phyloP scores from a whole-genome alignment of 2,113 vertebrate genomes.

The Pongo abelii region DNA sequence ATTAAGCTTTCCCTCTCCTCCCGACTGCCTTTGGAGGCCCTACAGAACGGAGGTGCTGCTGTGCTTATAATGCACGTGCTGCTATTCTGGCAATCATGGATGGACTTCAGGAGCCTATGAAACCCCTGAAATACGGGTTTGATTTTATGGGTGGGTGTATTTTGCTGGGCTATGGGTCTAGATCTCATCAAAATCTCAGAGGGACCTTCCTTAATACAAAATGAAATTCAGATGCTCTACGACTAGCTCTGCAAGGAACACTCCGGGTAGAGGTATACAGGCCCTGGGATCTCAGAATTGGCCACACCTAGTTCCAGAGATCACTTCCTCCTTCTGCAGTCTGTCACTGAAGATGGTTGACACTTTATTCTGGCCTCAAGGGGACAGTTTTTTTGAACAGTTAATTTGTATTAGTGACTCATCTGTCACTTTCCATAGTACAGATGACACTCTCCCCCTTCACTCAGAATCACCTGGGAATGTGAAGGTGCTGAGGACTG shows the following conservation, averaged over 20 bases:
- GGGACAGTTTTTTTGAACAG: neutral
- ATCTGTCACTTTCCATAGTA: neutral
- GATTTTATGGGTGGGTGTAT: neutral
- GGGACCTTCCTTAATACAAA: neutral
- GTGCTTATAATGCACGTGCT: accelerated
- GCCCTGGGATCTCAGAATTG: neutral
- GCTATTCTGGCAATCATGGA: neutral
- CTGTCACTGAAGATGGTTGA: neutral
- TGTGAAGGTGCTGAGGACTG: neutral
- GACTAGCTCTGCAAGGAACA: neutral
- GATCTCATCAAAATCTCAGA: neutral
- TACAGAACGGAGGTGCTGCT: too few species aligned
- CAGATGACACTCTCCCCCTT: neutral
- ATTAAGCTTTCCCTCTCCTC: neutral
- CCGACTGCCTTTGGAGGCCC: neutral
- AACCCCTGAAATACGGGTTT: neutral
- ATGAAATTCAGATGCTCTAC: neutral
- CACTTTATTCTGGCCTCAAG: neutral
- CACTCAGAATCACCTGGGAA: neutral
- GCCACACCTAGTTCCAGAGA: neutral
- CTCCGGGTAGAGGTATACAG: accelerated
- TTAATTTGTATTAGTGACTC: neutral
- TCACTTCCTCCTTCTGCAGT: neutral
- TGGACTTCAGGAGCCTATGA: neutral
- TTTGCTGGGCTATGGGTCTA: neutral